Evolutionary conservation across 2,888 invertebrate species (phyloP).

Genomic region (Polia nebulosa): DNA sequence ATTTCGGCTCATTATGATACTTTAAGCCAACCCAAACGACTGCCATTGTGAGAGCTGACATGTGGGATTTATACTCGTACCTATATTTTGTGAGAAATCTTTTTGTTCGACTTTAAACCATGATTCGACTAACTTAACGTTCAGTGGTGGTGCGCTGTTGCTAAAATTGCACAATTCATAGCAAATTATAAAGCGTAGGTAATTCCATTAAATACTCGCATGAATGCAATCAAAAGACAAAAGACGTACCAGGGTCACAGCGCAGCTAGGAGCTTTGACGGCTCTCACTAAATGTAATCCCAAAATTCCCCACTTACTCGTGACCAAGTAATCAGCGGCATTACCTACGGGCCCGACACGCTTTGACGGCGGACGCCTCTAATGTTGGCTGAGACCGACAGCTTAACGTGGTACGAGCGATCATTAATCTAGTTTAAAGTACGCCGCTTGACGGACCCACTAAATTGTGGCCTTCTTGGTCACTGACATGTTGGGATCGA

Average conservation of each 20-base stretch:
- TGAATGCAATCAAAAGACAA: conserved; percentile 36
- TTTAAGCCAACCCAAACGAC: conserved; percentile 25
- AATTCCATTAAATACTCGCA: conserved; percentile 1
- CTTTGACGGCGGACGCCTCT: conserved; percentile 62
- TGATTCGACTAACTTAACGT: no score
- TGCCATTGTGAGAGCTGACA: background rate
- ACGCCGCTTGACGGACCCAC: conserved; percentile 52
- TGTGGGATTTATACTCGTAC: no score
- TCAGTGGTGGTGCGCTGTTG: no score
- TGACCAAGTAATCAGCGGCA: conserved; percentile 63
- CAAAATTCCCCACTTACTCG: conserved; percentile 55
- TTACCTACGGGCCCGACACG: conserved; percentile 56
- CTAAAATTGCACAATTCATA: background rate
- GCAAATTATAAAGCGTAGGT: background rate
- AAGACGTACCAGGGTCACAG: conserved; percentile 10
- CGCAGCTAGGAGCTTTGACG: conserved; percentile 40
- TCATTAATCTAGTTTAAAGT: conserved; percentile 69
- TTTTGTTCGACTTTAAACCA: no score
- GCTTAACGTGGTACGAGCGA: conserved; percentile 61
- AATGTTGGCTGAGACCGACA: conserved; percentile 64
- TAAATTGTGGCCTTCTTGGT: conserved; percentile 55
- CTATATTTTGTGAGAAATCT: background rate
- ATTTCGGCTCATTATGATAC: conserved; percentile 8
- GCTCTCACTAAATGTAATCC: conserved; percentile 55
- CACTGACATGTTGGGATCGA: conserved; percentile 30